Percentiles rank a stretch among this genome's conserved stretches.
Conservation (phyloP, 2,797 vertebrate species). For the Acanthurus leucopareius region DNA sequence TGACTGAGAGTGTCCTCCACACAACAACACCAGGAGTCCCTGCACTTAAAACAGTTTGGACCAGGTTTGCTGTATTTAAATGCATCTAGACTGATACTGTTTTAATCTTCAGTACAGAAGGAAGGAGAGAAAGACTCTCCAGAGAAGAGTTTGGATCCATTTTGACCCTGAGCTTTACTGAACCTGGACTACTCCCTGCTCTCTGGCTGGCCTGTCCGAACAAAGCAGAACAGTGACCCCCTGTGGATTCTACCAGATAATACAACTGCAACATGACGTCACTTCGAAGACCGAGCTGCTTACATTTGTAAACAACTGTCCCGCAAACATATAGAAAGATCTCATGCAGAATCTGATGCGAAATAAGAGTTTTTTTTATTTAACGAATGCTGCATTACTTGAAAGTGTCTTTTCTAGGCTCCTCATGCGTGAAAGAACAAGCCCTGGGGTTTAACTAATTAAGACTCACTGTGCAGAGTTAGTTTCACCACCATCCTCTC, state of each 20-base stretch:
- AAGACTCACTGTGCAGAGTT: constrained; percentile 19
- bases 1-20: constrained; percentile 35
- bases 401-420: background rate
- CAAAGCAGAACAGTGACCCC: constrained; percentile 81
- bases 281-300: constrained; percentile 28
- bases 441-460: constrained; percentile 35
- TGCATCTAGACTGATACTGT: constrained; percentile 7
- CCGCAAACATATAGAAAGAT: background rate
- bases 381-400: background rate
- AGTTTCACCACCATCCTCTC: constrained; percentile 1
- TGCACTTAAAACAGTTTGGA: constrained; percentile 20
- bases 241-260: constrained; percentile 65
- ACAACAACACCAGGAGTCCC: constrained; percentile 30
- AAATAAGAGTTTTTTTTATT: background rate
- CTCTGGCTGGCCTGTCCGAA: background rate
- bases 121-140: constrained; percentile 1
- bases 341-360: background rate
- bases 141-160: constrained; percentile 26
- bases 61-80: constrained; percentile 12
- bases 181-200: constrained; percentile 57
- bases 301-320: constrained; percentile 27
- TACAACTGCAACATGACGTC: constrained; percentile 71
- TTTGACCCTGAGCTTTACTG: constrained; percentile 31
- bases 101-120: constrained; percentile 22
- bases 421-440: background rate